phyloP scores from a whole-genome alignment of 2,888 invertebrate genomes.

The Synergus gifuensis region DNA sequence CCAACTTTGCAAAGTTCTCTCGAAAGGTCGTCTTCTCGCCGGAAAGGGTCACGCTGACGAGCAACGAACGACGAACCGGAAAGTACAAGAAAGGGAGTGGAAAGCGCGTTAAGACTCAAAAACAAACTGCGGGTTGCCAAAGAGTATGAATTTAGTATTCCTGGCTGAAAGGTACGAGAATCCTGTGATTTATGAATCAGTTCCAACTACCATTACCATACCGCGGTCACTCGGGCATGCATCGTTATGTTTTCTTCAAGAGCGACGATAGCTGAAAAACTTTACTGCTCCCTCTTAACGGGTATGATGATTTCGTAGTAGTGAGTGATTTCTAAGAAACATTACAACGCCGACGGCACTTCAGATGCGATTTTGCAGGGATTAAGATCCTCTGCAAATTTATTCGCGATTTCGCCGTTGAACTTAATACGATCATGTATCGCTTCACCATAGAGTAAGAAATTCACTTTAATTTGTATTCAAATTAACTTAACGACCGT shows the following conservation, averaged over 20 bases:
- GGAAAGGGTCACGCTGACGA: constrained; percentile 34
- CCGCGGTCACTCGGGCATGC: constrained; percentile 15
- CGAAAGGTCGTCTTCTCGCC: constrained; percentile 44
- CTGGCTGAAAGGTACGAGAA: not conserved
- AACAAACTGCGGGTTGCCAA: constrained; percentile 2
- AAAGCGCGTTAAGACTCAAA: not conserved
- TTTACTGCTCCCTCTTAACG: not conserved
- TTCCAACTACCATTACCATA: constrained; percentile 10
- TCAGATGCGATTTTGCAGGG: not conserved
- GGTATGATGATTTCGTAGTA: constrained; percentile 1
- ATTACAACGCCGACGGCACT: not conserved
- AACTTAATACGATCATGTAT: not conserved
- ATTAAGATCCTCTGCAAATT: not conserved
- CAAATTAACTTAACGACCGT: not conserved
- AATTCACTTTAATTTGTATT: not conserved
- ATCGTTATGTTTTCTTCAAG: constrained; percentile 10
- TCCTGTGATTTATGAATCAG: not conserved
- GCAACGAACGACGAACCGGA: not conserved
- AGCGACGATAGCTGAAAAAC: not conserved
- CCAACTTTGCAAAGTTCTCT: constrained; percentile 40
- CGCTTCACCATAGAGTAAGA: not conserved
- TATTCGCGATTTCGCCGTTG: not conserved
- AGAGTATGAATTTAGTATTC: constrained; percentile 5
- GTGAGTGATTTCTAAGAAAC: constrained; percentile 9
- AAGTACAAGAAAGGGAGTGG: not conserved